phyloP scores from a whole-genome alignment of 2,113 vertebrate species.

The Calidris pygmaea region DNA sequence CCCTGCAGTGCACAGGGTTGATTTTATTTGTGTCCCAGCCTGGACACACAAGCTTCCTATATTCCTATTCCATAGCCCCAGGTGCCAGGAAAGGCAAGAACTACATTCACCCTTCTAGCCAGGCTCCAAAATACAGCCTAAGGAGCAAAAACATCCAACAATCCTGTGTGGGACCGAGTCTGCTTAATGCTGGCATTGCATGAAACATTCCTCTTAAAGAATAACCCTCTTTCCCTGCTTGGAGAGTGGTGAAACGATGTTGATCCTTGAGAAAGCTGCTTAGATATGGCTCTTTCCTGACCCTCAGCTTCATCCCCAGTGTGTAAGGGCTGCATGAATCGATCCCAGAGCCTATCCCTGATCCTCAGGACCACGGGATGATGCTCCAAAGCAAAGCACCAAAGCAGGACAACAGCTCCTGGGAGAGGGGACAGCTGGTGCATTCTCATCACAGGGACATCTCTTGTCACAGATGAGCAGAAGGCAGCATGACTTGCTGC shows the following conservation, averaged over 20 bases:
- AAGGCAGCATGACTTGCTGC: neutral
- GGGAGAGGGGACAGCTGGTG: neutral
- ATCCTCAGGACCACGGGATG: neutral
- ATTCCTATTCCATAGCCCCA: neutral
- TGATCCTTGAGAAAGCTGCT: neutral
- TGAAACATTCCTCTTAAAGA: neutral
- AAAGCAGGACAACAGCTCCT: neutral
- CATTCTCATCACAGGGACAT: rapidly evolving
- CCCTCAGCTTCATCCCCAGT: neutral
- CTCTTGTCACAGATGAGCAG: neutral
- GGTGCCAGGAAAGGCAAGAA: neutral
- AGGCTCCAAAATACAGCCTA: neutral
- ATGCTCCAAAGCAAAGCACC: neutral
- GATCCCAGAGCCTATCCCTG: neutral
- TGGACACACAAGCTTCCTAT: neutral
- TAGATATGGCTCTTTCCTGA: neutral
- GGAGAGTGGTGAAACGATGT: neutral
- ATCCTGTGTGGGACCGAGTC: neutral
- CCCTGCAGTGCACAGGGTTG: rapidly evolving
- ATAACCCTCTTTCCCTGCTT: neutral
- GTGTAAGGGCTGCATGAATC: neutral
- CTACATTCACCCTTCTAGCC: neutral
- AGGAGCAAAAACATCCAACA: neutral
- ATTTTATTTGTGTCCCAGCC: neutral
- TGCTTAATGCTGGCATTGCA: neutral